phyloP scores from a whole-genome alignment of 2,888 invertebrate genomes.

The Sinelater perroti region DNA sequence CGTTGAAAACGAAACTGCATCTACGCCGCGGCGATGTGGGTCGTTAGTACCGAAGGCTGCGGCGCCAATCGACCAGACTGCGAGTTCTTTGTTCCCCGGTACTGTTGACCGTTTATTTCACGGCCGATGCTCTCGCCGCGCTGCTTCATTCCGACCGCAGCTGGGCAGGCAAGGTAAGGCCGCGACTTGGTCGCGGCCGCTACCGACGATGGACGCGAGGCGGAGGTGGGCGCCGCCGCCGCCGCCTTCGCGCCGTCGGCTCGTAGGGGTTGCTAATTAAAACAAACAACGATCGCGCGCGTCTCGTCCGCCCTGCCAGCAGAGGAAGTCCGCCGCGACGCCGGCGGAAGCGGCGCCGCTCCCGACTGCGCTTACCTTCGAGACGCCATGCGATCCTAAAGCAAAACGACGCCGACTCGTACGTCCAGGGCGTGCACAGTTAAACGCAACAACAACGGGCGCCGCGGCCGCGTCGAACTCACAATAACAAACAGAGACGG shows the following conservation, averaged over 20 bases:
- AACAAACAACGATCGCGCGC: neutral
- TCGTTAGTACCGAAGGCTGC: slow-evolving; percentile 32
- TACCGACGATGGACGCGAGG: too few relatives aligned
- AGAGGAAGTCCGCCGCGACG: slow-evolving; percentile 1
- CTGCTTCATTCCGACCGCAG: slow-evolving; percentile 23
- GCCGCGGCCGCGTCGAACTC: too few relatives aligned
- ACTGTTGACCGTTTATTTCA: slow-evolving; percentile 36
- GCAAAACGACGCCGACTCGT: slow-evolving; percentile 29
- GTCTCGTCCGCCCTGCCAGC: neutral
- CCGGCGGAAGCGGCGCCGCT: neutral
- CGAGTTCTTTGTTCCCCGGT: slow-evolving; percentile 34
- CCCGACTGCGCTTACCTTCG: slow-evolving; percentile 49
- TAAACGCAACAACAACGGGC: slow-evolving; percentile 25
- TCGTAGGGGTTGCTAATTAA: too few relatives aligned
- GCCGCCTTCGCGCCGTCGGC: neutral
- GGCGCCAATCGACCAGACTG: slow-evolving; percentile 24
- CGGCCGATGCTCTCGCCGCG: slow-evolving; percentile 27
- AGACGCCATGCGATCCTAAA: slow-evolving; percentile 53
- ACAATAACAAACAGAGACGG: slow-evolving; percentile 35
- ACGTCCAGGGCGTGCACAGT: slow-evolving; percentile 36
- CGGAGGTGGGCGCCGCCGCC: too few relatives aligned
- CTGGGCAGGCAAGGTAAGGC: slow-evolving; percentile 1
- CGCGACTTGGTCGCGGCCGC: neutral
- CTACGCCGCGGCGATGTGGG: slow-evolving; percentile 30
- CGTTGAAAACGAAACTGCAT: slow-evolving; percentile 32